Evolutionary conservation across 1,140 invertebrate genomes (phyloP).

Genomic region (Cecropterus lyciades): DNA sequence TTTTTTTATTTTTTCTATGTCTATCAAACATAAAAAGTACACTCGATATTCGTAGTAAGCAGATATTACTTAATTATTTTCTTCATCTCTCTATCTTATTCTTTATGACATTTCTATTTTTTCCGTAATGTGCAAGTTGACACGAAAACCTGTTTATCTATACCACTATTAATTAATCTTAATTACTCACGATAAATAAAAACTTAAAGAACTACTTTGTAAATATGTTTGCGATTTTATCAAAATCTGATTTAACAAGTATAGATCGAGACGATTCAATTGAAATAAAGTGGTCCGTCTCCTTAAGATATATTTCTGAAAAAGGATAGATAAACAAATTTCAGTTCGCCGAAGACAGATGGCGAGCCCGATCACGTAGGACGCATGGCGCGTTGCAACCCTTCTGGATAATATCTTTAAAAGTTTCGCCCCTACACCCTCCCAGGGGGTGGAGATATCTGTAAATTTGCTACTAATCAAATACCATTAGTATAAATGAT

Average conservation of each 20-base stretch:
- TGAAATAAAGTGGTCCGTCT: slow-evolving; percentile 1
- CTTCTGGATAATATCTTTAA: slow-evolving; percentile 83
- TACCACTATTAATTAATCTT: no score
- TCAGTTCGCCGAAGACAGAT: slow-evolving; percentile 74
- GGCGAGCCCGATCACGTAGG: slow-evolving; percentile 73
- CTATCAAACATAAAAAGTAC: no score
- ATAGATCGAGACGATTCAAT: background rate
- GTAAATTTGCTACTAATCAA: slow-evolving; percentile 73
- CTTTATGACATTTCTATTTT: no score
- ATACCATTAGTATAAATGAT: slow-evolving; percentile 60
- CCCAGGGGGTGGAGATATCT: slow-evolving; percentile 59
- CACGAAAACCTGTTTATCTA: no score
- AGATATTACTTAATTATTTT: no score
- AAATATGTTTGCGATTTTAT: background rate
- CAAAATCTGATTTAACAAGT: no score
- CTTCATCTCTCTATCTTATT: no score
- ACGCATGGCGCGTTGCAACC: slow-evolving; percentile 71
- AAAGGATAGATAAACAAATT: slow-evolving; percentile 65
- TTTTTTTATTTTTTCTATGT: no score
- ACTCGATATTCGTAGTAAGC: no score
- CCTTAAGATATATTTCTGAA: slow-evolving; percentile 17
- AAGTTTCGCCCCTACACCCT: slow-evolving; percentile 66
- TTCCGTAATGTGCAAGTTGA: no score
- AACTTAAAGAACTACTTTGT: no score
- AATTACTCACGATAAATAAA: no score